Evolutionary conservation across 2,797 vertebrate genomes (phyloP).

Genomic region (Falco novaeseelandiae): DNA sequence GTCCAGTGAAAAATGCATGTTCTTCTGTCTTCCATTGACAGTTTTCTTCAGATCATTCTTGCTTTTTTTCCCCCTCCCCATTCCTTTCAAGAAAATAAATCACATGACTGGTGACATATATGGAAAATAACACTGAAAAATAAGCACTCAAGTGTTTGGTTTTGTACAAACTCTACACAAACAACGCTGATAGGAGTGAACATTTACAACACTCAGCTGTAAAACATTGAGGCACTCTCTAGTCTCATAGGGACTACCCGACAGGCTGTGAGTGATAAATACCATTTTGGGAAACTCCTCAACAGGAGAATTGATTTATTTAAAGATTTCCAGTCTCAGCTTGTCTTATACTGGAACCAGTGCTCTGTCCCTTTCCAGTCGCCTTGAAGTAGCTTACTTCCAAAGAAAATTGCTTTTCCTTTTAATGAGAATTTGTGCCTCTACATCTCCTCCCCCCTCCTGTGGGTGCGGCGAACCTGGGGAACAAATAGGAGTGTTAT

Average conservation of each 20-base stretch:
- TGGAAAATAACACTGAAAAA: neutral
- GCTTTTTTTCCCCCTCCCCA: rapidly evolving
- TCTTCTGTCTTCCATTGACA: neutral
- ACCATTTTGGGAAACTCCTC: neutral
- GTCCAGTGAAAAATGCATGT: neutral
- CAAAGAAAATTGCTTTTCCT: slow-evolving; percentile 11
- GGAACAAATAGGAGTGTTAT: slow-evolving; percentile 54
- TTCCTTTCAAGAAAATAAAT: neutral
- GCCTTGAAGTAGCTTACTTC: neutral
- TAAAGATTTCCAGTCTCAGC: neutral
- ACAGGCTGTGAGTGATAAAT: neutral
- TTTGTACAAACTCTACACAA: neutral
- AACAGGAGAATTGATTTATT: neutral
- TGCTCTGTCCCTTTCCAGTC: neutral
- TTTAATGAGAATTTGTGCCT: slow-evolving; percentile 39
- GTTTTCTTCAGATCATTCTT: neutral
- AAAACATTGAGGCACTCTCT: neutral
- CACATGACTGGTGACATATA: neutral
- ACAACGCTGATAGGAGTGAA: neutral
- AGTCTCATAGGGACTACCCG: neutral
- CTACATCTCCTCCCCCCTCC: neutral
- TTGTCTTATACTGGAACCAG: neutral
- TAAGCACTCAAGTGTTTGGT: neutral
- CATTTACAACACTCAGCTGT: neutral
- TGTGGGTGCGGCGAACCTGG: neutral